Evolutionary conservation across 2,113 vertebrate species (phyloP).

Genomic region (Phalacrocorax carbo): DNA sequence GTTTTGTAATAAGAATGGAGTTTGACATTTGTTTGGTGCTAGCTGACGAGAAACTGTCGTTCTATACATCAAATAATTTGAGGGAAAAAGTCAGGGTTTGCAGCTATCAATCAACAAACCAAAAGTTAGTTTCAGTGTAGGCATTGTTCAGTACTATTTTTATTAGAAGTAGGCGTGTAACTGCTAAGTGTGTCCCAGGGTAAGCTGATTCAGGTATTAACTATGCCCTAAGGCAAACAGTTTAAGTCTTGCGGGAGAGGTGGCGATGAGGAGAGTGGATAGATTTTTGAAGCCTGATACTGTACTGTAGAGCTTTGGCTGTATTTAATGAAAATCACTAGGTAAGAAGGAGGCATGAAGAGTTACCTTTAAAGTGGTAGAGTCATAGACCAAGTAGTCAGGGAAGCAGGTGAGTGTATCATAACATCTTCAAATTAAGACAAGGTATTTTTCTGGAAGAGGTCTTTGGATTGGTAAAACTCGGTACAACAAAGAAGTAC

Average conservation of each 20-base stretch:
- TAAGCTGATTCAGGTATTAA: not conserved
- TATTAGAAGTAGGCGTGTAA: not conserved
- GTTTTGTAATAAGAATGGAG: not conserved
- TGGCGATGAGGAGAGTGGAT: not conserved
- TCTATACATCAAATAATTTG: not conserved
- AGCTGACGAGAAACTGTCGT: not conserved
- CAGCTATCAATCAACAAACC: not conserved
- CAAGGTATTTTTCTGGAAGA: not conserved
- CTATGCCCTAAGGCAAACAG: not conserved
- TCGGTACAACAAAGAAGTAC: not conserved
- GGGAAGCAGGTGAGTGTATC: not conserved
- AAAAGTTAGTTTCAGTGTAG: not conserved
- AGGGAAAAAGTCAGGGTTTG: not conserved
- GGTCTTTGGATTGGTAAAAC: not conserved
- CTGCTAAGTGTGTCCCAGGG: not conserved
- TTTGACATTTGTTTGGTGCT: not conserved
- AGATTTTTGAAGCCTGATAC: not conserved
- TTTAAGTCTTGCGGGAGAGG: not conserved
- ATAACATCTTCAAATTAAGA: not conserved
- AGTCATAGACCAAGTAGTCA: not conserved
- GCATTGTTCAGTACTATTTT: not conserved
- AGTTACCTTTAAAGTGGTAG: not conserved
- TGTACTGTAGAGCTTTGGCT: not conserved
- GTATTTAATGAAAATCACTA: not conserved
- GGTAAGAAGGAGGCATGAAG: not conserved